Evolutionary conservation across 2,113 vertebrate species (phyloP), one percentile per base, ranked within the genome.

Genomic region (Callocephalon fimbriatum): DNA sequence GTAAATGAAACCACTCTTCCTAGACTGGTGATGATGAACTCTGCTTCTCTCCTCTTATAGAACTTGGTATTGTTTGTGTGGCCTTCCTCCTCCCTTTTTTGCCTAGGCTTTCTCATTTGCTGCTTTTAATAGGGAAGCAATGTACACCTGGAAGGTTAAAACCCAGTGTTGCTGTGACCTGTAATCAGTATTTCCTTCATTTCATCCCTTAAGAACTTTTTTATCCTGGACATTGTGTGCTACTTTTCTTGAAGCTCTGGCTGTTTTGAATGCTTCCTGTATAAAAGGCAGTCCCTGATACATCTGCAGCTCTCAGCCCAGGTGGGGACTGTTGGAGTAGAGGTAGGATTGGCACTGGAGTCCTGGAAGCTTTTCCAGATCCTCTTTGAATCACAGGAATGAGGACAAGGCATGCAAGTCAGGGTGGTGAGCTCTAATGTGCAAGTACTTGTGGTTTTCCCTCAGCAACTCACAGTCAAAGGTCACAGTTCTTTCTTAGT

Each of bases 341-440:
- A 77, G 25, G 5, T 26, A 5, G 15, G 29, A 32, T 7, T 66
- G 37, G 27, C 6, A 12, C 3, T 38, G 32, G 42, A 32, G 7
- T 27, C 26, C 14, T 56, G 63, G 32, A 21, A 71, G 10, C 6
- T 47, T 15, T 76, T 65, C 19, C 4, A 47, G 54, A 20, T 29
- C 4, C 23, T 21, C 8, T 0, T 29, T 40, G 6, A 45, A 7
- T 51, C 19, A 21, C 10, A 11, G 3, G 22, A 14, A 45, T 4
- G 2, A 40, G 42, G n/a, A 27, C 9, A 38, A 61, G 19, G 11
- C 7, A 4, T 32, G 3, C 4, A 21, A n/a, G 37, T 26, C 27
- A 45, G 19, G 16, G 9, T 26, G 29, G 1, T 62, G 59, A 86
- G 29, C 37, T 56, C 8, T 26, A 22, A 25, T 23, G 15, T n/a